Evolutionary conservation across 2,113 vertebrate species (phyloP).

Genomic region (Oostethus manadensis): DNA sequence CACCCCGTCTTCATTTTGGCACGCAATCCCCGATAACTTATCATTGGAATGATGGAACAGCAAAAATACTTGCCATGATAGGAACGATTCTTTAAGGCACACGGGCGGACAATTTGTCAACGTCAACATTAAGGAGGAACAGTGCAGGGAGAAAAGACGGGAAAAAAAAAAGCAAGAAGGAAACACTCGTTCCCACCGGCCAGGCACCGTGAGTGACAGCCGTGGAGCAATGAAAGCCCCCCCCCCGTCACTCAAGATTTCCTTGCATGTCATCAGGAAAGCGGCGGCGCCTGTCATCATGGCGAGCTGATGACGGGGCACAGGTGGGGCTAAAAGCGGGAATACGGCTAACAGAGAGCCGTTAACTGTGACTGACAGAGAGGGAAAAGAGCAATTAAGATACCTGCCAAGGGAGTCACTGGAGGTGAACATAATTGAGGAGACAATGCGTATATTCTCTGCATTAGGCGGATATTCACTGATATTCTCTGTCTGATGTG

Average conservation of each 20-base stretch:
- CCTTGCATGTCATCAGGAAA: conserved; percentile 61
- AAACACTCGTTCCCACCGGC: conserved; percentile 54
- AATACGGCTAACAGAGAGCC: conserved; percentile 45
- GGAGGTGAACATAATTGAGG: conserved; percentile 48
- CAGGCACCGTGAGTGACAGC: conserved; percentile 43
- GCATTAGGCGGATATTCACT: conserved; percentile 21
- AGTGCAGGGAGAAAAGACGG: conserved; percentile 33
- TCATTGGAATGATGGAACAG: too few relatives aligned
- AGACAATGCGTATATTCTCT: conserved; percentile 30
- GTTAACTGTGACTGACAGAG: conserved; percentile 79
- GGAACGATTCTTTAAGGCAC: background rate
- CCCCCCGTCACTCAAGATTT: conserved; percentile 60
- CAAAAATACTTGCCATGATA: too few relatives aligned
- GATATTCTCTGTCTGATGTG: background rate
- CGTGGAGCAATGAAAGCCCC: conserved; percentile 53
- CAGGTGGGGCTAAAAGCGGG: conserved; percentile 67
- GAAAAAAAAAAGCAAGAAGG: conserved; percentile 21
- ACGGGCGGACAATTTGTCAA: conserved; percentile 19
- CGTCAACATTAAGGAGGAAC: conserved; percentile 33
- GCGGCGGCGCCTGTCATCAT: conserved; percentile 48
- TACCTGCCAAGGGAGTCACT: conserved; percentile 64
- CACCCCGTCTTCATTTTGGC: too few relatives aligned
- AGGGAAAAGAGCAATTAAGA: conserved; percentile 81
- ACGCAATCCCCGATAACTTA: too few relatives aligned
- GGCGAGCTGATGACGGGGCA: conserved; percentile 30